Evolutionary conservation across 2,888 invertebrate genomes (phyloP), one percentile per base, ranked within the genome.

Genomic region (Congeria kusceri): DNA sequence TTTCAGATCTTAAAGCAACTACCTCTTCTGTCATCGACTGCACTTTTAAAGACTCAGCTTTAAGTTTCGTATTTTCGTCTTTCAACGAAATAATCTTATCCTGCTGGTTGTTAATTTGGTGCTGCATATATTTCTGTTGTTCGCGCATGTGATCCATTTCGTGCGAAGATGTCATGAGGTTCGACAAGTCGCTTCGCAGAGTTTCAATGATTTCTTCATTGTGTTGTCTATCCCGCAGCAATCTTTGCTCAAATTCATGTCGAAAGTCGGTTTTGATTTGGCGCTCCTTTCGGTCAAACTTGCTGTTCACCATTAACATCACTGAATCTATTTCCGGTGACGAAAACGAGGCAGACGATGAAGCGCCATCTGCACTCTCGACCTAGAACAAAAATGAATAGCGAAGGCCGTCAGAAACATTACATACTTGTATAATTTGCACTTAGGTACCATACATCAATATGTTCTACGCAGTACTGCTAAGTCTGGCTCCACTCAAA

Each of bases 141-240:
- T 69, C 76, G 53, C 79, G 78, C 9, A 83, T 44, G 39, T 63
- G 49, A 23, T 83, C 82, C 63, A 66, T 76, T 56, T 83, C 82
- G n/a, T 76, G 58, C 5, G 82, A 77, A 23, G 79, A 62, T 46
- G 79, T 83, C 18, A 73, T 66, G 18, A 83, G 63, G 15, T 62
- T 73, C 0, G 82, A 76, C 23, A 83, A 32, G 49, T 83, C 82
- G 11, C 57, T 27, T 71, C 69, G 76, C n/a, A 83, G 32, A 18
- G 69, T 57, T 49, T 29, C 65, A 11, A 83, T 64, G 0, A 72
- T 73, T 9, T 73, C 66, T 49, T 79, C 74, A 18, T 83, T 62
- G 28, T 79, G 70, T 47, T 66, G 56, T 44, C 71, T 61, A 20
- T 79, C 76, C 25, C 58, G 53, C 15, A 61, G 58, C 4, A 78